Evolutionary conservation across 2,797 vertebrate species (phyloP).

Genomic region (Diceros bicornis): DNA sequence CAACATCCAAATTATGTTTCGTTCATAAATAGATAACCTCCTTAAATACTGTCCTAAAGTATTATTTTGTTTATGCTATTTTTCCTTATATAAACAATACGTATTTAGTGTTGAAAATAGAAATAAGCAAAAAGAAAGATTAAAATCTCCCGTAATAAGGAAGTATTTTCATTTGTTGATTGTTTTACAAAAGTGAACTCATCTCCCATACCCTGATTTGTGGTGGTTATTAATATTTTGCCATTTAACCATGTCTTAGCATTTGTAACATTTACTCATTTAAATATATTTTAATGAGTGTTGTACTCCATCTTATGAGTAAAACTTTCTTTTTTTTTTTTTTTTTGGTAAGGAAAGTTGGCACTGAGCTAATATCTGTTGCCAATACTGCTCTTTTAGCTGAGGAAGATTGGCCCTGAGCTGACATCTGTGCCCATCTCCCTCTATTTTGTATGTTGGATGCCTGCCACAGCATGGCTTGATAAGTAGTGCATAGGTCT

Average conservation of each 20-base stretch:
- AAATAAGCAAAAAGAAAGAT: slow-evolving; percentile 9
- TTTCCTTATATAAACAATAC: neutral
- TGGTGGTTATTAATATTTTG: neutral
- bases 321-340: neutral
- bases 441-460: no score
- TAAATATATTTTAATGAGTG: slow-evolving; percentile 11
- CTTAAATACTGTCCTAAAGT: neutral
- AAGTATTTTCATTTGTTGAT: slow-evolving; percentile 1
- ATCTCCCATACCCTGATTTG: neutral
- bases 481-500: no score
- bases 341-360: no score
- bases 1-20: neutral
- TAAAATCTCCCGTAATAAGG: neutral
- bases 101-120: neutral
- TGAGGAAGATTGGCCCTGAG: no score
- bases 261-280: neutral
- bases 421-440: no score
- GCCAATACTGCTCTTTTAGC: no score
- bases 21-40: neutral
- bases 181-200: neutral
- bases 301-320: neutral
- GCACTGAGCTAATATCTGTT: no score
- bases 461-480: no score
- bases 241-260: neutral
- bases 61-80: neutral